Evolutionary conservation across 1,140 invertebrate species (phyloP), one percentile per base, ranked within the genome.

Genomic region (Oryctes rhinoceros): DNA sequence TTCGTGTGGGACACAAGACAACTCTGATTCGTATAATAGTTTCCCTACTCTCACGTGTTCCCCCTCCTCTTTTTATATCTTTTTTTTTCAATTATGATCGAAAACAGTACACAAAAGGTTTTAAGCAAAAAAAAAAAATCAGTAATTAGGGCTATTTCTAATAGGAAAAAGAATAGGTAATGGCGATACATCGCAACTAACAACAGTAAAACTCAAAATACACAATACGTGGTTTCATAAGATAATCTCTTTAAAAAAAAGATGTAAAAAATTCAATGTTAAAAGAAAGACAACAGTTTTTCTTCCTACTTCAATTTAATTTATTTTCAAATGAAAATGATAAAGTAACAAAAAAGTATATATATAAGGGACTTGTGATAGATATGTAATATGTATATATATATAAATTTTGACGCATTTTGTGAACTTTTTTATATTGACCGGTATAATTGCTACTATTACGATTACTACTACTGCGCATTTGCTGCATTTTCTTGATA

Each of bases 351-450:
- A 59, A 59, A 59, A 59, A 59, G 18, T 59, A 59, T 59, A 59
- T 59, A 59, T 18, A 15, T 59, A 59, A 59, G 15, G 53, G 53
- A 59, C 53, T n/a, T 59, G 53, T 59, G 53, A 59, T 59, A 59
- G 53, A 59, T 59, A 59, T 59, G 53, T 59, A 59, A 59, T 59
- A 15, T 59, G 18, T 59, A 59, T 59, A 59, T 59, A 59, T 59
- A 59, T 59, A 59, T 18, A 59, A 18, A n/a, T 18, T 18, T 18
- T 59, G 53, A 59, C 53, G 53, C 53, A 59, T 59, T 53, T 59
- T 18, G 53, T 59, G 53, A 59, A 59, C 18, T 59, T 18, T 59
- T 59, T 59, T 59, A 59, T 59, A 59, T 59, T 59, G 53, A 59
- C 53, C 53, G 53, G 53, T 59, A 59, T 59, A 59, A 44, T 44